Conservation (phyloP, 2,113 vertebrate species). For the Chinchilla lanigera region DNA sequence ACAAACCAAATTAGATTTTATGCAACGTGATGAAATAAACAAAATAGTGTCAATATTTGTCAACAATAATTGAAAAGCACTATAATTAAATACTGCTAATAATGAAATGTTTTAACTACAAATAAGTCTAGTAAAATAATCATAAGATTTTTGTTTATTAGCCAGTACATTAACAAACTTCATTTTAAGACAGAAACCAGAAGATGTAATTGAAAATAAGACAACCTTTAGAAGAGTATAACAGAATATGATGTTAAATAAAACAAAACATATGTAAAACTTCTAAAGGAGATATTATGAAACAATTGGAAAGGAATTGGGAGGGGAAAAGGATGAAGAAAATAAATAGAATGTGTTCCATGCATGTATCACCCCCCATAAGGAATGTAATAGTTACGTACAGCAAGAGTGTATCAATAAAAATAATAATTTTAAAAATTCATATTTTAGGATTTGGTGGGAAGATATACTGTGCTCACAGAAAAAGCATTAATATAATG, state of each 20-base stretch:
- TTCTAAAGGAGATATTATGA: slow-evolving; percentile 15
- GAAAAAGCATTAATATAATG: background rate
- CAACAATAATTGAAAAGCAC: background rate
- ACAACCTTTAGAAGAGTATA: background rate
- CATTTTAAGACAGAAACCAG: background rate
- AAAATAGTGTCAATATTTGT: background rate
- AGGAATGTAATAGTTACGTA: background rate
- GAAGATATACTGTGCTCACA: background rate
- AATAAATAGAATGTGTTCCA: background rate
- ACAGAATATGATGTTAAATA: background rate
- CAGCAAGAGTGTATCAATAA: background rate
- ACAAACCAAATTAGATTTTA: background rate
- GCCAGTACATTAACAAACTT: background rate
- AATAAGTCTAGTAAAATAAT: background rate
- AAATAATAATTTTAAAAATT: background rate
- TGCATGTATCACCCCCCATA: background rate
- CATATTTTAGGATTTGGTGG: background rate
- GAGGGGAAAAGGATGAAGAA: background rate
- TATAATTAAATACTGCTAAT: background rate
- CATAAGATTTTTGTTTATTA: background rate
- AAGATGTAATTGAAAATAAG: background rate
- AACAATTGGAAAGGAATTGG: background rate
- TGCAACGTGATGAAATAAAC: background rate
- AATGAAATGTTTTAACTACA: background rate
- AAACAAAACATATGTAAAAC: background rate